Evolutionary conservation across 2,888 invertebrate species (phyloP).

Genomic region (Litoditis marina): DNA sequence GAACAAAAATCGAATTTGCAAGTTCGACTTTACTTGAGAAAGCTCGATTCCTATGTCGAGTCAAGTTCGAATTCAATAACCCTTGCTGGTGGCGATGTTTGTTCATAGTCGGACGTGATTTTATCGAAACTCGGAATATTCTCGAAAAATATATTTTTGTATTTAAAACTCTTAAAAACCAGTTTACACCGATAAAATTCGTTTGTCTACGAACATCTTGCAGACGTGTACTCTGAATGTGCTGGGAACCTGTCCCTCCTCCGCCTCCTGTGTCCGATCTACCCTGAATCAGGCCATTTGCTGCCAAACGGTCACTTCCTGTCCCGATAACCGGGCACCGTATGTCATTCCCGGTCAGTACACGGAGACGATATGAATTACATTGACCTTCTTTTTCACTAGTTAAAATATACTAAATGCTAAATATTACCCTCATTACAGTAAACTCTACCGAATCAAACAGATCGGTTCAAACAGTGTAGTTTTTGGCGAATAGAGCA

Average conservation of each 20-base stretch:
- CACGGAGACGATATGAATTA: background rate
- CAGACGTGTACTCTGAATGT: constrained; percentile 48
- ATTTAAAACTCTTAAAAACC: background rate
- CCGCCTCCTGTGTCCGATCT: constrained; percentile 55
- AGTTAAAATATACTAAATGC: background rate
- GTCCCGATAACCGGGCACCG: constrained; percentile 51
- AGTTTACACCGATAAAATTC: background rate
- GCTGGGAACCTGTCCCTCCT: constrained; percentile 49
- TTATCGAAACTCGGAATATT: background rate
- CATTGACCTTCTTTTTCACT: too few relatives aligned
- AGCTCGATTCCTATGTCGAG: too few relatives aligned
- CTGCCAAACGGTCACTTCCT: constrained; percentile 51
- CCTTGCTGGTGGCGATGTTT: too few relatives aligned
- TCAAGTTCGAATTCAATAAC: too few relatives aligned
- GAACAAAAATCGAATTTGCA: too few relatives aligned
- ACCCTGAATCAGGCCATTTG: constrained; percentile 54
- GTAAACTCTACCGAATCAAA: too few relatives aligned
- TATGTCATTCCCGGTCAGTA: constrained; percentile 54
- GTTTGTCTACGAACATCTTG: constrained; percentile 6
- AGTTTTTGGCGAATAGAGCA: too few relatives aligned
- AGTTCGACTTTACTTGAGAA: too few relatives aligned
- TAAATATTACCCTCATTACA: too few relatives aligned
- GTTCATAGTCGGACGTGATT: too few relatives aligned
- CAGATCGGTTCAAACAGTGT: too few relatives aligned
- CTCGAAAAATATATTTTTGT: background rate